These are phyloP conservation scores for Barnardius zonarius DNA, from an alignment of 2,113 vertebrate species.

Conservation along the genomic window DNA sequence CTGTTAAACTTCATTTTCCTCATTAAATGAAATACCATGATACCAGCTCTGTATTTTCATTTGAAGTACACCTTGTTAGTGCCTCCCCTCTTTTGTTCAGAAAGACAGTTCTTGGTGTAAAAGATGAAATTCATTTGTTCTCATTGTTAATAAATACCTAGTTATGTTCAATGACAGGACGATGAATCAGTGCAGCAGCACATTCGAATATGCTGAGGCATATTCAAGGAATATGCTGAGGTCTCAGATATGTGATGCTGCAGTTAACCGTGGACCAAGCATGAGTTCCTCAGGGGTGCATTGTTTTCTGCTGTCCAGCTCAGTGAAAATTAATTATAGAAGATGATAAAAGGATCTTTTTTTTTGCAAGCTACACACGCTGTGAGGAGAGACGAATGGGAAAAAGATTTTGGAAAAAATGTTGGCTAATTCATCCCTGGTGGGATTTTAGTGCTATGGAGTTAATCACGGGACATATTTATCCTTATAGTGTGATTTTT, in stretches of 20 bases:
- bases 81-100: background rate
- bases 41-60: background rate
- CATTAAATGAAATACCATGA: background rate
- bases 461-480: background rate
- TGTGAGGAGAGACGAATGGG: conserved; percentile 8
- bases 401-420: conserved; percentile 5
- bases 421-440: conserved; percentile 3
- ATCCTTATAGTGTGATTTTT: background rate
- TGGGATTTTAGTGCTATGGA: background rate
- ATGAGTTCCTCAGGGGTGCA: background rate
- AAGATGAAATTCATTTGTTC: conserved; percentile 1
- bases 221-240: background rate
- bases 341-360: background rate
- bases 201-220: background rate
- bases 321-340: background rate
- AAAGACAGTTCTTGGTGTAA: background rate
- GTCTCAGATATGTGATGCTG: background rate
- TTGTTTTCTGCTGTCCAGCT: conserved; percentile 1
- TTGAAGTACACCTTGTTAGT: background rate
- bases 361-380: background rate
- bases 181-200: conserved; percentile 21
- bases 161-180: background rate
- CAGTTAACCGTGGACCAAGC: background rate
- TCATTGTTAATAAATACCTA: background rate
- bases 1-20: background rate